phyloP scores from a whole-genome alignment of 2,113 vertebrate species.

The Sander lucioperca region DNA sequence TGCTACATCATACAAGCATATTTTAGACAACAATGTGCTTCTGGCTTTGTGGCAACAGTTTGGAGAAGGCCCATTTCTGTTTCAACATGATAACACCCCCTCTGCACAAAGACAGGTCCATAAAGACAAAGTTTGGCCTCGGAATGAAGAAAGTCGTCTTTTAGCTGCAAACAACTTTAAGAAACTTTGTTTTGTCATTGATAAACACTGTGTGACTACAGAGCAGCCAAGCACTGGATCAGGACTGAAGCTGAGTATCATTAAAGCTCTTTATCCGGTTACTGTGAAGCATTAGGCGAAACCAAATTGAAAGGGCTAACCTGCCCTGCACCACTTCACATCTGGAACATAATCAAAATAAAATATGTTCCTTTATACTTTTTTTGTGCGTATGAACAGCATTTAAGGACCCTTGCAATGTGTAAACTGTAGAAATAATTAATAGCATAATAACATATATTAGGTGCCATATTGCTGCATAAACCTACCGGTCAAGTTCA shows the following conservation, averaged over 20 bases:
- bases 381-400: not conserved
- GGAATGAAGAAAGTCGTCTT: not conserved
- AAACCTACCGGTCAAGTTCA: not conserved
- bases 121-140: too few species aligned
- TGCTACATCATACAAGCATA: not conserved
- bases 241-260: not conserved
- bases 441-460: not conserved
- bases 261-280: slow-evolving; percentile 21
- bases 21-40: too few species aligned
- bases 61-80: too few species aligned
- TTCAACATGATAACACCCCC: too few species aligned
- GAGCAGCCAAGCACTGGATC: slow-evolving; percentile 1
- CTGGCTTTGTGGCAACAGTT: too few species aligned
- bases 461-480: not conserved
- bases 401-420: not conserved
- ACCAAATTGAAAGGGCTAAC: not conserved
- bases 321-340: not conserved
- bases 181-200: not conserved
- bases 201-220: slow-evolving; percentile 1
- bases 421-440: not conserved
- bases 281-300: not conserved
- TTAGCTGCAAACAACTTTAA: not conserved
- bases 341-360: not conserved
- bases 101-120: too few species aligned
- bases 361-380: not conserved